Percentiles rank a stretch among this genome's conserved stretches.
These are phyloP conservation scores for Limenitis camilla DNA, from an alignment of 2,888 invertebrate species.

Conservation along the genomic window DNA sequence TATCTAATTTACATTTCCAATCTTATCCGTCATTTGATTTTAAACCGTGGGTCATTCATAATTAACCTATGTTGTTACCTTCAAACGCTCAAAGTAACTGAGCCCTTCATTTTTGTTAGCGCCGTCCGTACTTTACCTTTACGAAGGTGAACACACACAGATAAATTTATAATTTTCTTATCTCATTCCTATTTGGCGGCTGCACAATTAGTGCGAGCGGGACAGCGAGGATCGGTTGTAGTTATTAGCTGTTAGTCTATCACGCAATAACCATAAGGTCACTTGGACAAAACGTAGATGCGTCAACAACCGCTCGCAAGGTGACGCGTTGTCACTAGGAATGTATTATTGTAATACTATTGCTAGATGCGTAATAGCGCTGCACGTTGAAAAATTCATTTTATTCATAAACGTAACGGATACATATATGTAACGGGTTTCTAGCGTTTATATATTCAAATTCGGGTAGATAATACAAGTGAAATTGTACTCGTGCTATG, in stretches of 20 bases:
- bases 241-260: slow-evolving; percentile 54
- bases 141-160: slow-evolving; percentile 59
- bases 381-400: slow-evolving; percentile 33
- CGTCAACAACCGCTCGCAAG: slow-evolving; percentile 73
- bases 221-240: slow-evolving; percentile 55
- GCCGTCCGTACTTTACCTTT: slow-evolving; percentile 61
- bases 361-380: slow-evolving; percentile 36
- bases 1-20: neutral
- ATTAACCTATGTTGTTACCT: slow-evolving; percentile 56
- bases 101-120: slow-evolving; percentile 73
- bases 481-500: slow-evolving; percentile 19
- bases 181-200: slow-evolving; percentile 43
- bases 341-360: slow-evolving; percentile 61
- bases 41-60: slow-evolving; percentile 20
- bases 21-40: neutral
- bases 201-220: slow-evolving; percentile 46
- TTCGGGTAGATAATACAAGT: slow-evolving; percentile 20
- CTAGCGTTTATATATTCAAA: slow-evolving; percentile 23
- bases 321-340: slow-evolving; percentile 67
- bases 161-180: slow-evolving; percentile 50
- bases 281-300: slow-evolving; percentile 68
- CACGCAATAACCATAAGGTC: slow-evolving; percentile 64
- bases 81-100: slow-evolving; percentile 53
- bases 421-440: slow-evolving; percentile 43
- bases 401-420: slow-evolving; percentile 39